Base-by-base conservation (phyloP, 2,113 vertebrate genomes). In the Brachionichthys hirsutus region DNA sequence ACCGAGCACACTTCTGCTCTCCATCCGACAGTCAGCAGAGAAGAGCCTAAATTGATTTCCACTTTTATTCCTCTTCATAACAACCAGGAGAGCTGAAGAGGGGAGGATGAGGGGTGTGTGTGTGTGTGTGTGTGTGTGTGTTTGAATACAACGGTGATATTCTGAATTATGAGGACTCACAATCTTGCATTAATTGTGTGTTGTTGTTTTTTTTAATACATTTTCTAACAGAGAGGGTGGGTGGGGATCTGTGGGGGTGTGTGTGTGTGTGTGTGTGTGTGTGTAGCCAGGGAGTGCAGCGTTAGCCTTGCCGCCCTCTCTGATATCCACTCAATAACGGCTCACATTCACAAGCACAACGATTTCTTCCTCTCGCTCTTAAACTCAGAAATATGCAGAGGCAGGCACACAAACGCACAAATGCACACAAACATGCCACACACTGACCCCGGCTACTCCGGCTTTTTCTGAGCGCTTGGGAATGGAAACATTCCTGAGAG, bases 401-500 rank as follows among this genome's bases (percentile, higher is more conserved):
- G 8, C 5, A 30, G 24, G 52, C 41, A 54, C 12, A 53, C 55
- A 53, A 2, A 9, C 18, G 15, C 14, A 47, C 16, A 18, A 15
- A 47, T 15, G 45, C 49, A 48, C 17, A 65, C 3, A 55, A 2
- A 65, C 15, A 54, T 10, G 20, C 30, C 19, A n/a, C 67, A 74
- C 57, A 73, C 60, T 78, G 78, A 84, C 80, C 80, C 80, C 52
- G 69, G 63, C 69, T 57, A 73, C 65, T 73, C 67, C 0, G 7
- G 67, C 73, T 78, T 76, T 81, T 83, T 88, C 60, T 75, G 59
- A 82, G 68, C 56, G 78, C 76, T 81, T 85, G 82, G 76, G 87
- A 89, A 89, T 86, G 82, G 83, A 87, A 87, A 87, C 80, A 89
- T 87, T 87, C 78, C 78, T 83, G 40, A 35, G 63, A 68, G 48